Evolutionary conservation across 64 coral and sea anemone species (phyloP), one percentile per base, ranked within the genome.

Genomic region (Pocillopora verrucosa): DNA sequence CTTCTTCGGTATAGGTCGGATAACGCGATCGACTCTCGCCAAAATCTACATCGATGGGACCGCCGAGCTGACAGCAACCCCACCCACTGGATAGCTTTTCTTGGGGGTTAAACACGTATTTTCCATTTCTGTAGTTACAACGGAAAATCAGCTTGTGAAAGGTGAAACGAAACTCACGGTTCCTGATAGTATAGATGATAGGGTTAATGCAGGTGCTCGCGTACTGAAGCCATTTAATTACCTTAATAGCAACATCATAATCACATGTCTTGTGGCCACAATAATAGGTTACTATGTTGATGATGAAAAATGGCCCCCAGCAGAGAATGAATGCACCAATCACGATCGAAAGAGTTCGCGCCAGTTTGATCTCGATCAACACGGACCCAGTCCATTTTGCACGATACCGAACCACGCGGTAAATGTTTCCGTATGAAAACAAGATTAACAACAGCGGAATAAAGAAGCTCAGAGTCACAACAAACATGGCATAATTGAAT

Each of bases 251-350:
- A 5, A 1, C 58, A 1, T 22, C 70, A n/a, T 15, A n/a, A 0
- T 37, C 15, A 61, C 95, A 97, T 22, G 19, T 73, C 10, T 20
- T 4, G 13, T 16, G 22, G 30, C 30, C 30, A 16, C 95, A 97
- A 11, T 91, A 93, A 12, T 88, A 73, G 5, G 79, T 58, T 37
- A 97, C 92, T 1, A 97, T 59, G 61, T 93, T 93, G 57, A 90
- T 36, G 9, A 76, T 78, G 30, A 93, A 90, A 63, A 97, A 97
- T 30, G 95, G 95, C 11, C 88, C 95, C 95, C 95, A 97, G 78
- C 95, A 97, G 36, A 97, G 58, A 69, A 97, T 92, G 76, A 97
- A 97, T n/a, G 82, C 92, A 20, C 88, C 88, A 77, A 97, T 97
- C 41, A 97, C 95, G 34, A 97, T 97, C 19, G 84, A 92, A 13